phyloP scores from a whole-genome alignment of 2,888 invertebrate species.

The Pandemis cinnamomeana region DNA sequence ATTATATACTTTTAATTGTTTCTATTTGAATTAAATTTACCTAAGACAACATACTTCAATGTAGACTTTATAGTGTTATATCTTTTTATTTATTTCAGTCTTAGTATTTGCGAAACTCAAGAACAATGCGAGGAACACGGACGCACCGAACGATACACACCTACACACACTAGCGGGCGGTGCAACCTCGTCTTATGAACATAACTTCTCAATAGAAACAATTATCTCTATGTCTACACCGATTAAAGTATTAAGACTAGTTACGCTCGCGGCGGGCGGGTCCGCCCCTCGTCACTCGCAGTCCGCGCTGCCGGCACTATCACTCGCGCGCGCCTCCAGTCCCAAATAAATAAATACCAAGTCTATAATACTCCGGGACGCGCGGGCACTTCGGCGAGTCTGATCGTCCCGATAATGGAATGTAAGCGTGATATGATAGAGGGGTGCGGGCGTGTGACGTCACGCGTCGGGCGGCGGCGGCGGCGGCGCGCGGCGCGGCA shows the following conservation, averaged over 20 bases:
- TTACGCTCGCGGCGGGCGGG: conserved; percentile 51
- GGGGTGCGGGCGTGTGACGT: conserved; percentile 55
- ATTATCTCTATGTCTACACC: conserved; percentile 63
- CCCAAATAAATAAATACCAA: conserved; percentile 82
- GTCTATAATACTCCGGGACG: conserved; percentile 80
- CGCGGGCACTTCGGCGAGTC: conserved; percentile 67
- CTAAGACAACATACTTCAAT: conserved; percentile 82
- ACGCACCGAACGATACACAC: conserved; percentile 61
- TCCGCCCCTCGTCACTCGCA: conserved; percentile 46
- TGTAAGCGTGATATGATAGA: conserved; percentile 80
- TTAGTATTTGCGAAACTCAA: conserved; percentile 82
- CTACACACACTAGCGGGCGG: conserved; percentile 62
- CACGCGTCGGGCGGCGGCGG: conserved; percentile 57
- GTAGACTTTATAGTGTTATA: conserved; percentile 81
- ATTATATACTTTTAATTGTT: conserved; percentile 80
- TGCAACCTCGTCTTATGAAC: conserved; percentile 60
- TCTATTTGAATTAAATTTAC: conserved; percentile 83
- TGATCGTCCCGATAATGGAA: conserved; percentile 81
- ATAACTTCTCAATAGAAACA: conserved; percentile 65
- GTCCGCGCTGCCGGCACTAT: conserved; percentile 45
- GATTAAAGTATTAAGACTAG: conserved; percentile 68
- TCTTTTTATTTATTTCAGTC: conserved; percentile 83
- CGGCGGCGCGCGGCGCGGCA: conserved; percentile 58
- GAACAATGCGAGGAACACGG: conserved; percentile 76
- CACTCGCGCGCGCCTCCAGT: conserved; percentile 51